Percentiles rank a stretch among this genome's conserved stretches.
Evolutionary conservation across 2,888 invertebrate genomes (phyloP).

Genomic region (Orchesellides sinensis): DNA sequence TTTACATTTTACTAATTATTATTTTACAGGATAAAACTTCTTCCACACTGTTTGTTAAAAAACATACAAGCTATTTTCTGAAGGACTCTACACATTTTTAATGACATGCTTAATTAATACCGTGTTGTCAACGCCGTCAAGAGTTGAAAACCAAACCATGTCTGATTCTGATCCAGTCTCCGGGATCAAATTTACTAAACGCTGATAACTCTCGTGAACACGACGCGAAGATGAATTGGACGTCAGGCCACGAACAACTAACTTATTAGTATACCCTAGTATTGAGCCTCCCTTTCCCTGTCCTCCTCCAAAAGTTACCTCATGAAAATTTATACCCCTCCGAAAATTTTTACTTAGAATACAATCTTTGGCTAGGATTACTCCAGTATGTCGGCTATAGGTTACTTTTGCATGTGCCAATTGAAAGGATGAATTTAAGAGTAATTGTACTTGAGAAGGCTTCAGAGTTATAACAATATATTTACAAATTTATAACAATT

Average conservation of each 20-base stretch:
- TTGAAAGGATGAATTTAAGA: background rate
- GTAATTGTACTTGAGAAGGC: constrained; percentile 37
- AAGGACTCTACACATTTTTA: background rate
- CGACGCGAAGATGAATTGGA: constrained; percentile 1
- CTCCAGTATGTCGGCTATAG: background rate
- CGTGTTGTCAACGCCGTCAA: constrained; percentile 69
- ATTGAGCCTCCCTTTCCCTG: background rate
- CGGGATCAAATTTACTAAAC: background rate
- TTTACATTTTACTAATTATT: too few relatives aligned
- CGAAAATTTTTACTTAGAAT: background rate
- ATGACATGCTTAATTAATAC: constrained; percentile 58
- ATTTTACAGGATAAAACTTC: too few relatives aligned
- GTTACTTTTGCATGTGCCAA: background rate
- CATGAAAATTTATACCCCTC: background rate
- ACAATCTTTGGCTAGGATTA: background rate
- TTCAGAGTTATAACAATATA: constrained; percentile 11
- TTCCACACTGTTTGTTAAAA: background rate
- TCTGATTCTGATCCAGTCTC: constrained; percentile 7
- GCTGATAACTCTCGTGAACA: background rate
- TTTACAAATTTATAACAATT: background rate
- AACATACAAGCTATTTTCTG: background rate
- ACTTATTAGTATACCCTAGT: background rate
- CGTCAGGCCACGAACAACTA: background rate
- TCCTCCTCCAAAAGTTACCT: too few relatives aligned
- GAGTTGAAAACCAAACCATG: constrained; percentile 72